Conservation (phyloP, 2,797 vertebrate genomes). For the Sebastes diaconus region DNA sequence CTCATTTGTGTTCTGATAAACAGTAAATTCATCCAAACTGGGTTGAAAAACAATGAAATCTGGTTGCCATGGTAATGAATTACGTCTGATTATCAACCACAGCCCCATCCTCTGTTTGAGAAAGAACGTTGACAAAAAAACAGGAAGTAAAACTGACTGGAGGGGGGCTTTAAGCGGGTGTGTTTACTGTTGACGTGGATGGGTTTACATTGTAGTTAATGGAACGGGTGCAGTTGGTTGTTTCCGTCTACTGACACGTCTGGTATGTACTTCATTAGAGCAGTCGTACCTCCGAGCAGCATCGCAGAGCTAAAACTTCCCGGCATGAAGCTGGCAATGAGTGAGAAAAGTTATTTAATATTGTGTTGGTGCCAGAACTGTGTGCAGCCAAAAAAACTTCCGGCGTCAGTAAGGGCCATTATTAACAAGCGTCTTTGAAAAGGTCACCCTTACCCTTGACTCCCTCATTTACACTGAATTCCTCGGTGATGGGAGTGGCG, state of each 20-base stretch:
- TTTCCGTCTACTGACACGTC: neutral
- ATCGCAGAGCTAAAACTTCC: neutral
- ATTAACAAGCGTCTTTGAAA: conserved; percentile 39
- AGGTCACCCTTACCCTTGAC: conserved; percentile 52
- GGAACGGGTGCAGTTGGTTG: too few relatives aligned
- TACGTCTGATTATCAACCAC: too few relatives aligned
- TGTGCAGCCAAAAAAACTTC: neutral
- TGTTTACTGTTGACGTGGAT: too few relatives aligned
- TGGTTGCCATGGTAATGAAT: too few relatives aligned
- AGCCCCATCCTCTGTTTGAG: too few relatives aligned
- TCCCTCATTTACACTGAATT: conserved; percentile 38
- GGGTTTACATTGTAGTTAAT: too few relatives aligned
- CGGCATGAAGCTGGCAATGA: neutral
- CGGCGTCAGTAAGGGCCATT: neutral
- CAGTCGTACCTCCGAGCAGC: neutral
- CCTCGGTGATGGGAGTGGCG: conserved; percentile 6
- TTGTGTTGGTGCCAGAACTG: neutral
- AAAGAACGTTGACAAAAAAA: too few relatives aligned
- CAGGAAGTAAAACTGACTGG: too few relatives aligned
- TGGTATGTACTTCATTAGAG: neutral
- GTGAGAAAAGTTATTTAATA: neutral
- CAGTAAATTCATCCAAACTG: too few relatives aligned
- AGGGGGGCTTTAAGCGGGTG: too few relatives aligned
- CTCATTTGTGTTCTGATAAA: too few relatives aligned
- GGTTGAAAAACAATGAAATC: too few relatives aligned